phyloP scores from a whole-genome alignment of 2,888 invertebrate species.

The Ctena decussata region DNA sequence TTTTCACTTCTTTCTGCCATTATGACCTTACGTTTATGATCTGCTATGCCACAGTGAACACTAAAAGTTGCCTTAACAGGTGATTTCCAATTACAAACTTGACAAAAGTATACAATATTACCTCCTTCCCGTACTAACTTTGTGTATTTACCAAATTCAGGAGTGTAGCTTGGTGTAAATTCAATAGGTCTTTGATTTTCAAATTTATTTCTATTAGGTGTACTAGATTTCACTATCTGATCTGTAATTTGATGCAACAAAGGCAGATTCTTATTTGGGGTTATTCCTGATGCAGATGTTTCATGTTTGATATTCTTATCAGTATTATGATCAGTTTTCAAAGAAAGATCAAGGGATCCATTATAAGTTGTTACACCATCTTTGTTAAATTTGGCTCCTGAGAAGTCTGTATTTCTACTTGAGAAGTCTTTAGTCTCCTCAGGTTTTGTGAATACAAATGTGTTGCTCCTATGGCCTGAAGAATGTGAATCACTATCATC shows the following conservation, averaged over 20 bases:
- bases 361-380: constrained; percentile 54
- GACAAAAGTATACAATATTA: constrained; percentile 81
- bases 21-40: constrained; percentile 70
- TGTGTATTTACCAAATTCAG: constrained; percentile 80
- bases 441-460: background rate
- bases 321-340: constrained; percentile 36
- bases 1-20: constrained; percentile 9
- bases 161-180: constrained; percentile 69
- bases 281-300: background rate
- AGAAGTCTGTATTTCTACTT: background rate
- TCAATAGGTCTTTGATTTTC: background rate
- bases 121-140: constrained; percentile 80
- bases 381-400: constrained; percentile 27
- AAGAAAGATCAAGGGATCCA: constrained; percentile 60
- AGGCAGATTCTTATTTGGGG: background rate
- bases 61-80: constrained; percentile 77
- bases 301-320: background rate
- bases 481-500: constrained; percentile 66
- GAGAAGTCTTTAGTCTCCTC: background rate
- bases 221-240: constrained; percentile 70
- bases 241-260: constrained; percentile 72
- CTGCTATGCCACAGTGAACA: constrained; percentile 69
- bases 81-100: constrained; percentile 80
- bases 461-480: constrained; percentile 48
- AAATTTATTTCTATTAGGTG: constrained; percentile 34